A percentile compares a stretch with the other conserved stretches of the same genome.
phyloP scores from a whole-genome alignment of 2,113 vertebrate genomes.

The Marcusenius ussheri region DNA sequence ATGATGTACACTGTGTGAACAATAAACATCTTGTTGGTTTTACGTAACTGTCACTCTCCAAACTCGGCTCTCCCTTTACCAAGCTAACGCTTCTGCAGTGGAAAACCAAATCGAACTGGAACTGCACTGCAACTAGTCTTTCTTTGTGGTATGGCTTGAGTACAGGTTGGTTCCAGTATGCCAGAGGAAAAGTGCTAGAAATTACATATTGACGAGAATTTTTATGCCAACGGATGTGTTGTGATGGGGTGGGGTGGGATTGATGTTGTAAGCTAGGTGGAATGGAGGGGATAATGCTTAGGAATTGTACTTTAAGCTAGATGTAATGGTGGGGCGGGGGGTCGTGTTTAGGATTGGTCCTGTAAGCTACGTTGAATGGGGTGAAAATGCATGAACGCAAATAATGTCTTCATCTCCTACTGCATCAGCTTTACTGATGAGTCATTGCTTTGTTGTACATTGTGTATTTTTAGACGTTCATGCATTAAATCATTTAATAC shows the following conservation, averaged over 20 bases:
- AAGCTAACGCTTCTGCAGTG: neutral
- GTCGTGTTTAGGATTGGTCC: neutral
- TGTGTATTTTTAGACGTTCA: neutral
- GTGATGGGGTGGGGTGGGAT: neutral
- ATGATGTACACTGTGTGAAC: neutral
- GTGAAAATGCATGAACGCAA: neutral
- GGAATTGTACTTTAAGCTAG: neutral
- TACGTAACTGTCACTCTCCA: neutral
- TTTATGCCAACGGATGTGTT: neutral
- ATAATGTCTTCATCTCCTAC: neutral
- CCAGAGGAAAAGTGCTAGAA: too few species aligned
- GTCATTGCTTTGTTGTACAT: neutral
- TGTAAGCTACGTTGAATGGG: neutral
- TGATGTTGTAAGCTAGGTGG: neutral
- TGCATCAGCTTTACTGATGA: neutral
- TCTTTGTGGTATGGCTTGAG: neutral
- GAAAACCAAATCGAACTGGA: neutral
- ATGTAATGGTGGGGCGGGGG: neutral
- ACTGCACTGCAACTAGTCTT: neutral
- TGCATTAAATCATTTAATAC: neutral
- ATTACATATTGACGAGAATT: too few species aligned
- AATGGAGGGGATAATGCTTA: neutral
- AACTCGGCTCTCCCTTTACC: neutral
- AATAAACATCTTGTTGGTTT: neutral
- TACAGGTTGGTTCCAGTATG: neutral